Evolutionary conservation across 2,113 vertebrate species (phyloP), one percentile per base, ranked within the genome.

Genomic region (Tor tambroides): DNA sequence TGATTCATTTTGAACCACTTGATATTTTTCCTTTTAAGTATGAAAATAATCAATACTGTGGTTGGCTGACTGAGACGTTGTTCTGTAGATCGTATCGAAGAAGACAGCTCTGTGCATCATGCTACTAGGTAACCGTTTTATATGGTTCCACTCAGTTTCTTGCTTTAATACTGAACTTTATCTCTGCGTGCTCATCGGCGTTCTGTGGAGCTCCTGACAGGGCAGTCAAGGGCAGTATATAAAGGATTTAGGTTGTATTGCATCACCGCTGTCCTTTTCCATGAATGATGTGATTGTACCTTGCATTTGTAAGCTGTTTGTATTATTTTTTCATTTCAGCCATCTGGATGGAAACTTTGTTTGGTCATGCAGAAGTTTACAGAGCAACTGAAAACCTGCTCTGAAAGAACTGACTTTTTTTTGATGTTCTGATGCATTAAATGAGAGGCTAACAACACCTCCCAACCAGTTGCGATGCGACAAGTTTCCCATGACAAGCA

Each of bases 341-440:
- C 78, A 85, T 86, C 71, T 77, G 71, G 30, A 69, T 30, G 43
- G 43, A 86, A 82, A 86, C 76, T 54, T 56, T 51, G n/a, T n/a
- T 51, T 35, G 19, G 4, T 5, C 15, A 71, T 35, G 19, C 43
- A 21, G 26, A 67, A 69, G 41, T 67, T 23, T 23, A 30, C n/a
- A 26, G n/a, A 81, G 15, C n/a, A 63, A 19, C 11, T 61, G 23
- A 80, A 80, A 80, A 28, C 14, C 72, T 49, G 72, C 79, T 80
- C 30, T 59, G 17, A 80, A 28, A 19, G 4, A 72, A 41, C 21
- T 5, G 21, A 72, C 9, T 69, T 35, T 41, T 30, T 32, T 9
- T 32, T 35, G 28, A 41, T n/a, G 35, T 74, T 12, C 71, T 41
- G 35, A 23, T 72, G 69, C 35, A 11, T 38, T 23, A 41, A 38